Conservation (phyloP, 2,113 vertebrate species). For the Carassius carassius region DNA sequence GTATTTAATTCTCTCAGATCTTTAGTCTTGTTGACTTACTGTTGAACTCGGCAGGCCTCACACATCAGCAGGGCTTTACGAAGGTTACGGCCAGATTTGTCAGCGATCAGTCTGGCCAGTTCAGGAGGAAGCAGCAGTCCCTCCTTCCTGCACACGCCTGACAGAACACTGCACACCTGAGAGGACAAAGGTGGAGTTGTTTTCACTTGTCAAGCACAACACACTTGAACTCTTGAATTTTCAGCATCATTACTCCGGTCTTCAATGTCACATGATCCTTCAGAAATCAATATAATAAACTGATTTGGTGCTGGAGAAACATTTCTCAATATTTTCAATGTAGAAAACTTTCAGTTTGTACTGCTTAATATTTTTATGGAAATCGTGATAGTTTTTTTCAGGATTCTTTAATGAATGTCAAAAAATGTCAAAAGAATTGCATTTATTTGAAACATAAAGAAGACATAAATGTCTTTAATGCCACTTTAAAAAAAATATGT, state of each 20-base stretch:
- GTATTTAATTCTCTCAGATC: neutral
- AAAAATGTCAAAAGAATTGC: too few species aligned
- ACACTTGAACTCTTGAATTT: neutral
- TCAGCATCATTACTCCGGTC: neutral
- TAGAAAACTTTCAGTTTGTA: neutral
- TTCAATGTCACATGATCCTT: neutral
- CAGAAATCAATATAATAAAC: neutral
- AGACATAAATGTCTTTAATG: neutral
- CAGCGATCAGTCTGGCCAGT: conserved; percentile 84
- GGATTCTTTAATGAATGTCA: too few species aligned
- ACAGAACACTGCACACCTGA: conserved; percentile 87
- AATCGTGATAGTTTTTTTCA: neutral
- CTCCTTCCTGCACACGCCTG: conserved; percentile 91
- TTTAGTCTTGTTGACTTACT: conserved; percentile 71
- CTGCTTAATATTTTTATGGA: neutral
- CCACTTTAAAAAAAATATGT: neutral
- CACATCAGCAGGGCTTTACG: conserved; percentile 96
- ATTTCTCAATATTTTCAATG: neutral
- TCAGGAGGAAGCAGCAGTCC: conserved; percentile 87
- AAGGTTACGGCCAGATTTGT: conserved; percentile 92
- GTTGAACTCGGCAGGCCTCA: conserved; percentile 95
- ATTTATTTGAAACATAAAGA: too few species aligned
- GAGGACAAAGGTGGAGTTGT: neutral
- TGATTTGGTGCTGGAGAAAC: neutral
- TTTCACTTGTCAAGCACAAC: neutral